Base-by-base conservation (phyloP, 2,797 vertebrate species). In the Darevskia nairensis region DNA sequence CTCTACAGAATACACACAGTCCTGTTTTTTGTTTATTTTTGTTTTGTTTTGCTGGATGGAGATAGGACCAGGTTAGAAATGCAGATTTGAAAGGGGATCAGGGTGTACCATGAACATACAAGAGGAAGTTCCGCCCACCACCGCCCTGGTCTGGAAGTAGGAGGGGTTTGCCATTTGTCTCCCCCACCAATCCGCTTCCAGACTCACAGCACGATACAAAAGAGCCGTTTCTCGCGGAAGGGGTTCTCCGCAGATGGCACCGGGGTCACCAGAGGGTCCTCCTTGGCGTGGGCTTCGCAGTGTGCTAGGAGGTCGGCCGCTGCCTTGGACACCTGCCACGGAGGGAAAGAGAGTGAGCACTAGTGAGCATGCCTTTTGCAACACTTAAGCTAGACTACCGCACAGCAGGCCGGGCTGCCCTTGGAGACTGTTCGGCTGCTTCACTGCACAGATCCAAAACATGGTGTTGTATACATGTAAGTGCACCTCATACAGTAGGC, bases 201-300 rank as follows among this genome's bases (percentile, higher is more conserved):
- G 76, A 46, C 68, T 96, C 91, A 96, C 55, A 96, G 94, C 32
- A 96, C 92, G 25, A 94, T 88, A 46, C 96, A 96, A 15, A 96
- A 96, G 46, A 96, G 94, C 21, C 95, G 93, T 84, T 96, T 96
- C 90, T 96, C 96, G 0, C 96, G 95, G 85, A 96, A 96, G 32
- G 96, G 96, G 61, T 96, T 96, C 89, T 96, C 96, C 0, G 96
- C 88, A 8, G 96, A 88, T 1, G 96, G 94, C 9, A 96, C 93
- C 0, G 96, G 94, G 0, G 94, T 94, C 86, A 96, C 93, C 94
- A 98, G 95, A 0, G 98, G 98, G 92, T 98, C 98, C 21, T 98
- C 98, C 94, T 98, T 98, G 85, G 97, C 97, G 0, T 98, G 97
- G 27, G 96, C 88, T 92, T 98, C 98, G 91, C 98, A 98, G 96